Evolutionary conservation across 1,140 invertebrate genomes (phyloP).

Genomic region (roundworm (Caenorhabditis elegans)): WBcel235 BX284604.4:10484001-10484500

Average conservation of each 20-base stretch:
- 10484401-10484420: not conserved
- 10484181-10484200: not conserved
- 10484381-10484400: conserved; percentile 18
- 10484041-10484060: too few relatives aligned
- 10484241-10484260: not conserved
- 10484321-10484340: conserved; percentile 18
- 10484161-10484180: not conserved
- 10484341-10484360: not conserved
- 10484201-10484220: conserved; percentile 15
- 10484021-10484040: too few relatives aligned
- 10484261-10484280: conserved; percentile 8
- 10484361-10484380: conserved; percentile 15
- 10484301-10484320: not conserved
- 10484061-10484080: too few relatives aligned
- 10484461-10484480: not conserved
- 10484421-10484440: not conserved
- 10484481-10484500: not conserved
- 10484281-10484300: not conserved
- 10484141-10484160: not conserved
- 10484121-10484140: not conserved
- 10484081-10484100: too few relatives aligned
- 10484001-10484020: too few relatives aligned
- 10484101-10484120: conserved; percentile 1
- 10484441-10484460: conserved; percentile 20
- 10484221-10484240: not conserved